Base-by-base conservation (phyloP, 1,140 invertebrate genomes). In the Drosophila nasuta region DNA sequence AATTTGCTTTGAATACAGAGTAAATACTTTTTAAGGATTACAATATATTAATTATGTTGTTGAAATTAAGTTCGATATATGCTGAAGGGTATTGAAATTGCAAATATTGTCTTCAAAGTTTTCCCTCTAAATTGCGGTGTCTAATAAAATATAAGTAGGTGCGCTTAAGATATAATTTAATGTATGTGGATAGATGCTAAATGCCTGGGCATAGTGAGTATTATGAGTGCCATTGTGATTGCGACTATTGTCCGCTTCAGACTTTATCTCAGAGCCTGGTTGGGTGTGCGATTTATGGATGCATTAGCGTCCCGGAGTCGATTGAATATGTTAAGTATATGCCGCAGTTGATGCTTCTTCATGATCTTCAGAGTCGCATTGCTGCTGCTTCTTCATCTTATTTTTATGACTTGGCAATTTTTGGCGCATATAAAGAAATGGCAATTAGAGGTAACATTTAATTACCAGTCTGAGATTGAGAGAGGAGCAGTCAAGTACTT, bases 401-500 rank as follows among this genome's bases (percentile, higher is more conserved):
- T 58, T 82, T 87, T 87, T 88, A 87, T 82, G 80, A 83, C 63
- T 85, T 48, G 62, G 71, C 71, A 79, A 87, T 77, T 88, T 82
- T 83, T 74, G 82, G 69, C 67, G 62, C 46, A 57, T 58, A 72
- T 62, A 73, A 68, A 68, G 78, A 77, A 87, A 80, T 77, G 74
- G 69, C 80, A 87, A 87, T 87, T 75, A 87, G 83, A 41, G 63
- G 52, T 41, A 80, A 77, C 69, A 74, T 82, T 88, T 87, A 88
- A 88, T 87, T 87, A 82, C 73, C 48, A 51, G 69, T 52, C 52
- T 20, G 38, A 57, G 51, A 67, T 68, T 45, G 28, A 46, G 51
- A 43, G 35, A 57, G 56, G 45, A 46, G 48, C 33, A 56, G 13
- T 17, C 35, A 41, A 52, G 52, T 35, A 63, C 17, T 45, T 64